Evolutionary conservation across 2,797 vertebrate genomes (phyloP), one percentile per base, ranked within the genome.

Genomic region (Morus bassanus): DNA sequence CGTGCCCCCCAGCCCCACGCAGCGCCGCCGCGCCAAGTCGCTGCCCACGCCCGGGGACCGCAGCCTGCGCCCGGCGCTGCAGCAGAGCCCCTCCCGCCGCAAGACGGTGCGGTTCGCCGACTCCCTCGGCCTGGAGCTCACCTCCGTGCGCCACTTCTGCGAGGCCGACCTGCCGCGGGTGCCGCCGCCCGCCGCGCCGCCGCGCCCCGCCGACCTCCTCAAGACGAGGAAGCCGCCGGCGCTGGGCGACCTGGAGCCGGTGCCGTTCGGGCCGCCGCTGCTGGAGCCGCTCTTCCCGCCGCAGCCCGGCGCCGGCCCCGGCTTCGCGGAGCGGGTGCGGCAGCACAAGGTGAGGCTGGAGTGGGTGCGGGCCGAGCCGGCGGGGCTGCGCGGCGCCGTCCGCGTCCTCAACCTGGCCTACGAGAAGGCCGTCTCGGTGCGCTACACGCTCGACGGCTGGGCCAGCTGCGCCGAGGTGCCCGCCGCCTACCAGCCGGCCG

Each of bases 21-120:
- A 98, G 72, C 98, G 99, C 46, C 98, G 99, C 57, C 98, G 99
- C 39, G 99, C 99, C 98, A 99, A 99, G 92, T 99, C 99, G 14
- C 97, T 99, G 43, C 99, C 99, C 10, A 99, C 98, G 19, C 98
- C 98, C 43, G 98, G 98, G 1, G 98, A 99, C 65, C 97, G 99
- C 69, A 98, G 98, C 63, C 98, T 99, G 81, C 97, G 99, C 37
- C 97, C 96, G 63, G 98, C 98, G 51, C 97, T 79, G 89, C 94
- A 93, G 76, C 98, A 98, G 33, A 99, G 98, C 93, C 98, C 98
- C 4, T 98, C 96, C 33, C 98, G 98, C 82, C 98, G 99, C 96
- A 99, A 99, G 88, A 99, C 98, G 83, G 99, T 99, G 75, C 98
- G 99, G 17, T 99, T 99, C 91, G 99, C 99, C 1, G 99, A 99